Conservation (phyloP, 2,888 invertebrate genomes). For the Cheilosia variabilis region DNA sequence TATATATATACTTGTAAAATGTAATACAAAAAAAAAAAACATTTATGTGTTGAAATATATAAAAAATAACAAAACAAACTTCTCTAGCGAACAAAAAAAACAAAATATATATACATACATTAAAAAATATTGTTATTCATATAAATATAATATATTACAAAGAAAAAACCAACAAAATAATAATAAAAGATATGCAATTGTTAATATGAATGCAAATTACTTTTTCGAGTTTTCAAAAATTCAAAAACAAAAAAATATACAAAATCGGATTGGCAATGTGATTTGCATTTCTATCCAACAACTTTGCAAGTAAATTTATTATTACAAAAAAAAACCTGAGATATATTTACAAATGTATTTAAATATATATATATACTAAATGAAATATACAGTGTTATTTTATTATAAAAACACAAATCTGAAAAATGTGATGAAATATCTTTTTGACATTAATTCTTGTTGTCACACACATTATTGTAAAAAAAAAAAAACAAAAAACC, state of each 20-base stretch:
- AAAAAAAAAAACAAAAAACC: conserved; percentile 41
- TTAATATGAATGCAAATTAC: conserved; percentile 72
- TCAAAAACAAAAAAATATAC: conserved; percentile 32
- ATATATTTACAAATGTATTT: conserved; percentile 76
- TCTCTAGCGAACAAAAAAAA: conserved; percentile 61
- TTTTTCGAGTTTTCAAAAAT: conserved; percentile 39
- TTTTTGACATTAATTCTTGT: conserved; percentile 76
- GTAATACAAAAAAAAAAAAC: conserved; percentile 62
- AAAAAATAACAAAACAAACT: conserved; percentile 57
- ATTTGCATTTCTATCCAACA: conserved; percentile 71
- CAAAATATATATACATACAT: conserved; percentile 63
- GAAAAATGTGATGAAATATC: conserved; percentile 75
- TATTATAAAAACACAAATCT: conserved; percentile 75
- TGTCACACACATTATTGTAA: conserved; percentile 75
- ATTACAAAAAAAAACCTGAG: conserved; percentile 73
- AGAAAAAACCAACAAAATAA: conserved; percentile 30
- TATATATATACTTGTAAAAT: conserved; percentile 72
- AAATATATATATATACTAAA: conserved; percentile 76
- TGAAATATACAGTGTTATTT: conserved; percentile 76
- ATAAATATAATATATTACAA: conserved; percentile 69
- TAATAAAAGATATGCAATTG: conserved; percentile 63
- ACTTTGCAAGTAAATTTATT: conserved; percentile 69
- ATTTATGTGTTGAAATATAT: conserved; percentile 71
- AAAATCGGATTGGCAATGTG: conserved; percentile 60
- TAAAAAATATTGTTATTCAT: conserved; percentile 73